Conservation (phyloP, 2,797 vertebrate species). For the Hemitrygon akajei region DNA sequence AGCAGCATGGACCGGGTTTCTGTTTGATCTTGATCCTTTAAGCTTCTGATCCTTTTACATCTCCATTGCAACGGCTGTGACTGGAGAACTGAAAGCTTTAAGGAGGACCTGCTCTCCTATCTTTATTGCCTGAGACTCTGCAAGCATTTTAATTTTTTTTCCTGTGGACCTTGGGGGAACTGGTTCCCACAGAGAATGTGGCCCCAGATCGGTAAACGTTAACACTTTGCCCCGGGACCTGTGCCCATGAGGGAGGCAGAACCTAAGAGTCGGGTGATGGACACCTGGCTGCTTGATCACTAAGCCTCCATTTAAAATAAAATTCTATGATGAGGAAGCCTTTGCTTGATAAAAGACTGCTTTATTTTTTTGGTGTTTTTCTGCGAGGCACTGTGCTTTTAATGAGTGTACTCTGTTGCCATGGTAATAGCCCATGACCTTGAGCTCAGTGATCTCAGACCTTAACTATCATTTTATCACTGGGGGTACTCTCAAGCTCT, state of each 20-base stretch:
- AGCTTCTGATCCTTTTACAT: neutral
- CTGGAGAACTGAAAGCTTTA: neutral
- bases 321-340: neutral
- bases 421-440: neutral
- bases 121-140: neutral
- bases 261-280: neutral
- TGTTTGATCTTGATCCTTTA: neutral
- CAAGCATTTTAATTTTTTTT: neutral
- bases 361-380: neutral
- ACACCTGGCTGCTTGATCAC: neutral
- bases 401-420: neutral
- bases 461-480: neutral
- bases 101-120: neutral
- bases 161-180: neutral
- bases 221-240: neutral
- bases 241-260: neutral
- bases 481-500: neutral
- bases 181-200: neutral
- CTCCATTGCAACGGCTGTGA: neutral
- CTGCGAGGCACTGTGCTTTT: neutral
- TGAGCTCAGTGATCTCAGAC: neutral
- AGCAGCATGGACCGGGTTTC: neutral
- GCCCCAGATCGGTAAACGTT: neutral
- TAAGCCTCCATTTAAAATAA: neutral
- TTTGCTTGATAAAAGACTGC: neutral